Conservation (phyloP, 2,888 invertebrate species). For the Azorinus chamasolen region DNA sequence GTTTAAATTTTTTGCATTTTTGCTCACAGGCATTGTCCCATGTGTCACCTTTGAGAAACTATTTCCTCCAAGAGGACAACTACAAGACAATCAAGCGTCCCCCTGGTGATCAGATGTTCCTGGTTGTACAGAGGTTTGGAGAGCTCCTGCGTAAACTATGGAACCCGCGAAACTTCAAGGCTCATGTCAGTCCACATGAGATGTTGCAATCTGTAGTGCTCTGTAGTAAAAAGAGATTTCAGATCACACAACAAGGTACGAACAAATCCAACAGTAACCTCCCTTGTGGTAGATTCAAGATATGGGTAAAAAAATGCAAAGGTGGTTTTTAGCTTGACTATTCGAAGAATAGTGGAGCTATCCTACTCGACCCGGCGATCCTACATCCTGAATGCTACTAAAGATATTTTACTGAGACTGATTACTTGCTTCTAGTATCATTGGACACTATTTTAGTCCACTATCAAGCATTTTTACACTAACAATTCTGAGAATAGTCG, state of each 20-base stretch:
- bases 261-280: neutral
- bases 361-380: too few relatives aligned
- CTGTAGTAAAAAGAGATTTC: constrained; percentile 98
- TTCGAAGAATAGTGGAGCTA: too few relatives aligned
- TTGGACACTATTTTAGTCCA: too few relatives aligned
- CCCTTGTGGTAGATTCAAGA: too few relatives aligned
- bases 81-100: constrained; percentile 94
- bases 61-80: constrained; percentile 97
- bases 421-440: too few relatives aligned
- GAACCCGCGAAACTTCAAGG: constrained; percentile 99
- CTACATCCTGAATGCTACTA: too few relatives aligned
- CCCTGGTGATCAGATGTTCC: constrained; percentile 97
- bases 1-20: neutral
- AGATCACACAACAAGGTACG: constrained; percentile 98
- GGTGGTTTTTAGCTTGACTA: too few relatives aligned
- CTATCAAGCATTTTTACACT: too few relatives aligned
- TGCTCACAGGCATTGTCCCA: constrained; percentile 94
- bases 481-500: too few relatives aligned
- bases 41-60: constrained; percentile 97
- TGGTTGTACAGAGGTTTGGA: constrained; percentile 95
- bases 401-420: too few relatives aligned
- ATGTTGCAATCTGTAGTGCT: constrained; percentile 99
- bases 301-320: too few relatives aligned
- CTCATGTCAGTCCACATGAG: constrained; percentile 99
- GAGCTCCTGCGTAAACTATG: constrained; percentile 98